These are phyloP conservation scores for Cephus cinctus DNA, from an alignment of 1,140 invertebrate genomes.

Conservation along the genomic window DNA sequence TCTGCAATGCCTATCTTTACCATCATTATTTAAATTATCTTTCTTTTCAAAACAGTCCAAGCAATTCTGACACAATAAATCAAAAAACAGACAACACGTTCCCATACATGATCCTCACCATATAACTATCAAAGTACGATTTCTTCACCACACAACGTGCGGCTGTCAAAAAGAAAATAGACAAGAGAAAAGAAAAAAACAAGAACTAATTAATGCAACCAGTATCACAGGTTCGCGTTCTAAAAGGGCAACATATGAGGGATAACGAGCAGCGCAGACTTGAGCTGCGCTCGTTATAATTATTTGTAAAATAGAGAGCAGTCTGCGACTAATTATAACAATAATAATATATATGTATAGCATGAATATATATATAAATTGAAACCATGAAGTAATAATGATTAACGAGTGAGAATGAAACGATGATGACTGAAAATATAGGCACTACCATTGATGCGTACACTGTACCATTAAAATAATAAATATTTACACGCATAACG, in stretches of 20 bases:
- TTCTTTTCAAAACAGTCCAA: background rate
- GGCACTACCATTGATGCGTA: constrained; percentile 10
- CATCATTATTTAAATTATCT: constrained; percentile 5
- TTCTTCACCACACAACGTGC: background rate
- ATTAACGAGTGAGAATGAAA: constrained; percentile 2
- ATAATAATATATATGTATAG: constrained; percentile 3
- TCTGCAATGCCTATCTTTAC: too few relatives aligned
- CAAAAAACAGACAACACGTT: too few relatives aligned
- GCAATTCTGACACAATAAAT: constrained; percentile 5
- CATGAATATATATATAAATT: background rate
- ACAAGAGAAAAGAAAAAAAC: background rate
- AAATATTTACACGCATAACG: constrained; percentile 14
- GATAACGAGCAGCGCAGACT: too few relatives aligned
- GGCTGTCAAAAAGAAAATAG: background rate
- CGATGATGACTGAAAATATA: constrained; percentile 3
- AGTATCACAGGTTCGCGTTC: constrained; percentile 7
- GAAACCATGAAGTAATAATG: background rate
- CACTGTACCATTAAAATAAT: constrained; percentile 16
- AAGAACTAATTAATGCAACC: constrained; percentile 2
- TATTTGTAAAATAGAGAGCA: constrained; percentile 19
- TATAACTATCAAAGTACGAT: constrained; percentile 6
- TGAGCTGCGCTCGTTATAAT: background rate
- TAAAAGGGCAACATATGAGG: constrained; percentile 7
- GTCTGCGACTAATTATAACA: constrained; percentile 13
- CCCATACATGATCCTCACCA: too few relatives aligned